These are phyloP conservation scores for Bostrychus sinensis DNA, from an alignment of 2,113 vertebrate genomes.

Conservation along the genomic window DNA sequence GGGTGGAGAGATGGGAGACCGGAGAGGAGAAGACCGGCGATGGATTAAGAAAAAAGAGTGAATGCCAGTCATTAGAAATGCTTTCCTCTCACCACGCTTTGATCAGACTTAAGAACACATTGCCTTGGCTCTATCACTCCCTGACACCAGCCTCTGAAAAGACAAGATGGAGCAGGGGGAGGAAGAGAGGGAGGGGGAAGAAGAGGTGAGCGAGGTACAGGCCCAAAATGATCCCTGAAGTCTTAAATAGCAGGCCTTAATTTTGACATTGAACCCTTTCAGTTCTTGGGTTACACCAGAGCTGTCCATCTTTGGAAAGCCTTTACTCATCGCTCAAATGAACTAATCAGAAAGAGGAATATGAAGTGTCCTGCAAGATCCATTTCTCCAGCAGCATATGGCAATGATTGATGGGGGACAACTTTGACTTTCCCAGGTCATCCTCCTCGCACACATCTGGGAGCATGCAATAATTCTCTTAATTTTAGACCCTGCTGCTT, in stretches of 20 bases:
- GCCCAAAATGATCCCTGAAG: conserved; percentile 61
- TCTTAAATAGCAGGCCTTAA: conserved; percentile 75
- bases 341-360: conserved; percentile 78
- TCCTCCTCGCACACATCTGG: conserved; percentile 71
- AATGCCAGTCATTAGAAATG: conserved; percentile 74
- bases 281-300: conserved; percentile 70
- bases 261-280: conserved; percentile 74
- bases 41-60: conserved; percentile 72
- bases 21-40: conserved; percentile 58
- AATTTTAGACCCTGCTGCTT: conserved; percentile 64
- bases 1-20: conserved; percentile 57
- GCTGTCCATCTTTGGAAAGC: conserved; percentile 80
- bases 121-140: conserved; percentile 64
- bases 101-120: conserved; percentile 75
- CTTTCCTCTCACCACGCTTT: conserved; percentile 69
- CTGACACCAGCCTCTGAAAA: conserved; percentile 66
- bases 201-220: conserved; percentile 39
- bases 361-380: conserved; percentile 80
- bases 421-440: conserved; percentile 76
- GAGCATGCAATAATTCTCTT: conserved; percentile 76
- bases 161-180: conserved; percentile 63
- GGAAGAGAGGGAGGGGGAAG: conserved; percentile 2
- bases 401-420: conserved; percentile 79
- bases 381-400: conserved; percentile 77
- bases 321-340: conserved; percentile 79